Percentiles rank a stretch among this genome's conserved stretches.
Conservation (phyloP, 2,113 vertebrate species). For the Entelurus aequoreus region DNA sequence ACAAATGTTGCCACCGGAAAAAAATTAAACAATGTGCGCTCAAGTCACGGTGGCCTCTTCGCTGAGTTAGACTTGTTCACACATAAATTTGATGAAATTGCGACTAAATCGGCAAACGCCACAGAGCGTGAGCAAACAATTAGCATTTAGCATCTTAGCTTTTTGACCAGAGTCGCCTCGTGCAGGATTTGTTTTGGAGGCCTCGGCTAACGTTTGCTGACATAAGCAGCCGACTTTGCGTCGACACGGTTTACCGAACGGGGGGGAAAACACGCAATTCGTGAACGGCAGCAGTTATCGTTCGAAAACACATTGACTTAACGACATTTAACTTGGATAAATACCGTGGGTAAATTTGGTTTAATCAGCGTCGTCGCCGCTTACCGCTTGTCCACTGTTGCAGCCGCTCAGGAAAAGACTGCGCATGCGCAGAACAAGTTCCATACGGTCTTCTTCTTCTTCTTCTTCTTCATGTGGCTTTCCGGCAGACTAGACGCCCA, state of each 20-base stretch:
- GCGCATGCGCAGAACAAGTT: constrained; percentile 53
- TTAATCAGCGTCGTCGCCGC: constrained; percentile 20
- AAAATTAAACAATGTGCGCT: not conserved
- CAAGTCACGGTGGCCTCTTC: not conserved
- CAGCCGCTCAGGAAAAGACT: constrained; percentile 20
- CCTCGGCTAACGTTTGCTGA: constrained; percentile 20
- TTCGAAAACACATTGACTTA: rapidly evolving
- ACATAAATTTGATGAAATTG: not conserved
- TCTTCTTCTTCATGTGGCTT: no score
- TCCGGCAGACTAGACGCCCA: no score
- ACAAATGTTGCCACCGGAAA: not conserved
- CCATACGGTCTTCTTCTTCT: no score
- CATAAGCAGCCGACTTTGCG: not conserved
- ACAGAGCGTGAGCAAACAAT: constrained; percentile 4
- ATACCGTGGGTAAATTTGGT: not conserved
- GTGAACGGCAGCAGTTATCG: rapidly evolving
- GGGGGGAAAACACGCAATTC: not conserved
- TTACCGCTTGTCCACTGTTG: constrained; percentile 58
- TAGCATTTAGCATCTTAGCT: constrained; percentile 43
- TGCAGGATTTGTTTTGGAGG: constrained; percentile 52
- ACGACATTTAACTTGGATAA: not conserved
- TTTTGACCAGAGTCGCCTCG: constrained; percentile 55
- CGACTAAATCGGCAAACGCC: not conserved
- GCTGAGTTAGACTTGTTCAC: rapidly evolving
- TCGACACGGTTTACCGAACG: not conserved